These are phyloP conservation scores for Megastigmus dorsalis DNA, from an alignment of 2,888 invertebrate species.

Conservation along the genomic window DNA sequence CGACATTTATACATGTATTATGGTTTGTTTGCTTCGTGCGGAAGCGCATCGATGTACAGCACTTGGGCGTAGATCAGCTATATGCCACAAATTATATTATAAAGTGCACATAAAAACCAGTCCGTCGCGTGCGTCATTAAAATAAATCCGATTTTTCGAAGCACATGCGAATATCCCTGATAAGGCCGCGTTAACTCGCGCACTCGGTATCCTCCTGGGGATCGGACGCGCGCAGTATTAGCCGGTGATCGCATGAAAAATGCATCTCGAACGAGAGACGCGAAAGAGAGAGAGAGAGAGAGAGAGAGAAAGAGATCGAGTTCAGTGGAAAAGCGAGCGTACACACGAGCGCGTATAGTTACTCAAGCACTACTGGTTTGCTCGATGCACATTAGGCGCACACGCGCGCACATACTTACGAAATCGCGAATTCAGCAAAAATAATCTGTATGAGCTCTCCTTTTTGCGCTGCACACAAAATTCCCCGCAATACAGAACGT, in stretches of 20 bases:
- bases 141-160: no score
- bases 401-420: not conserved
- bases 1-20: not conserved
- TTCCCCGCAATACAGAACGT: not conserved
- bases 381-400: not conserved
- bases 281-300: no score
- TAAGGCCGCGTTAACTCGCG: not conserved
- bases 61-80: no score
- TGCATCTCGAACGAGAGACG: conserved; percentile 17
- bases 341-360: no score
- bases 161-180: no score
- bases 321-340: conserved; percentile 28
- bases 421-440: not conserved
- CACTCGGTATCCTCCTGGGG: not conserved
- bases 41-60: not conserved
- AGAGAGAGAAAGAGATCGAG: no score
- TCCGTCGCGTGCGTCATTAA: no score
- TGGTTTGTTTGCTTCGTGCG: not conserved
- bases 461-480: not conserved
- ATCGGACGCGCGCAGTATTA: not conserved
- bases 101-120: no score
- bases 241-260: conserved; percentile 19
- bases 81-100: no score
- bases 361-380: not conserved
- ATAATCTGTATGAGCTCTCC: no score